Conservation (phyloP, 2,113 vertebrate species). For the Sinocyclocheilus rhinocerous region DNA sequence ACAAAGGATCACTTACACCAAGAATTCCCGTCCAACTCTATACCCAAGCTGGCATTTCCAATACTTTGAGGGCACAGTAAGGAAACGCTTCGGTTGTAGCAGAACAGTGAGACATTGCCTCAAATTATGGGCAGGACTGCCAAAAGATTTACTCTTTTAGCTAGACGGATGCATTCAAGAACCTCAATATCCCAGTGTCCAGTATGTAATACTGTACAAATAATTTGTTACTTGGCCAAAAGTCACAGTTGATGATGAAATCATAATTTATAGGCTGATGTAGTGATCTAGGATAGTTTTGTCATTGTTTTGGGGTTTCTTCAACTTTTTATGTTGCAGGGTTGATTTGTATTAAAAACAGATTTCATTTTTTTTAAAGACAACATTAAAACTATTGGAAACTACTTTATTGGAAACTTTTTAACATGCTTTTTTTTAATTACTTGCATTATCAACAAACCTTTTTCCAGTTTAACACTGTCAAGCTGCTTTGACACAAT, state of each 20-base stretch:
- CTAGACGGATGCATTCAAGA: background rate
- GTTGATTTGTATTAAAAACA: background rate
- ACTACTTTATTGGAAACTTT: background rate
- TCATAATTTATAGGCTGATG: background rate
- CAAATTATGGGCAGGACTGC: background rate
- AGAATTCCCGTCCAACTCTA: background rate
- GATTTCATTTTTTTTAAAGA: background rate
- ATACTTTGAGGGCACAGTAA: background rate
- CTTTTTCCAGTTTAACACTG: too few species aligned
- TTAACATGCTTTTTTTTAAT: background rate
- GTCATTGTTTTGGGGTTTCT: background rate
- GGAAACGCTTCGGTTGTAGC: conserved; percentile 1
- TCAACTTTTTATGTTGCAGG: background rate
- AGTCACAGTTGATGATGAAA: background rate
- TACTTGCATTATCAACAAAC: background rate
- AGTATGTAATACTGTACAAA: background rate
- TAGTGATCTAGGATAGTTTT: background rate
- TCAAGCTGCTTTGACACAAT: too few species aligned
- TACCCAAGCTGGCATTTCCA: too few species aligned
- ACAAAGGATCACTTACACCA: conserved; percentile 7
- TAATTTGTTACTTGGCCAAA: background rate
- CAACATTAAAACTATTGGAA: too few species aligned
- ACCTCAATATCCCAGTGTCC: background rate
- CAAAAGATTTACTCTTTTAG: background rate
- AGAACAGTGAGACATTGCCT: conserved; percentile 4